These are phyloP conservation scores for Papilio machaon DNA, from an alignment of 1,140 invertebrate genomes.

Conservation along the genomic window DNA sequence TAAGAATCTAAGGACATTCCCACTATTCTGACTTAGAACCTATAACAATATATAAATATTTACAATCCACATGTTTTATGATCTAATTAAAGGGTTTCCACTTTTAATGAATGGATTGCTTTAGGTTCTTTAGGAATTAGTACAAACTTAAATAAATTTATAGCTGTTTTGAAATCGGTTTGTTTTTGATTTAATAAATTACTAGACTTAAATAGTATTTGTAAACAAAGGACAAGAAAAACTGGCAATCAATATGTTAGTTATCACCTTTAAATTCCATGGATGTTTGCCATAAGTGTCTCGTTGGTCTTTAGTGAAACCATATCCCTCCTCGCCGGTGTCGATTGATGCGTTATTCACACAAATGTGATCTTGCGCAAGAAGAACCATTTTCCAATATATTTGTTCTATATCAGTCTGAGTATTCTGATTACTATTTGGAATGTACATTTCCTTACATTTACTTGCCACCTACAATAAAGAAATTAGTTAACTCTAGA, in stretches of 20 bases:
- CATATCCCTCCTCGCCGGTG: conserved; percentile 92
- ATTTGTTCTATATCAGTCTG: conserved; percentile 86
- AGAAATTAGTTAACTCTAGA: background rate
- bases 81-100: too few relatives aligned
- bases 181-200: too few relatives aligned
- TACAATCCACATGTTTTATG: background rate
- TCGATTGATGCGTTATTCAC: conserved; percentile 96
- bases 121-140: too few relatives aligned
- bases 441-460: conserved; percentile 91
- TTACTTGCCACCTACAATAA: conserved; percentile 85
- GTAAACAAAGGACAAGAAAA: too few relatives aligned
- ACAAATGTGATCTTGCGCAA: conserved; percentile 90
- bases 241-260: background rate
- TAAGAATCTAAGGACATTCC: conserved; percentile 90
- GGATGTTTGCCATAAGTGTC: conserved; percentile 91
- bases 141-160: too few relatives aligned
- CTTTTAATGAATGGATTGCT: too few relatives aligned
- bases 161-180: too few relatives aligned
- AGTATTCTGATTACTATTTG: conserved; percentile 82
- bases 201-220: too few relatives aligned
- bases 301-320: conserved; percentile 89
- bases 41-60: conserved; percentile 39
- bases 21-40: conserved; percentile 89
- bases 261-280: conserved; percentile 94
- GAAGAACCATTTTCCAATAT: conserved; percentile 93